Base-by-base conservation (phyloP, 1,140 invertebrate species). In the Orchesella cincta region DNA sequence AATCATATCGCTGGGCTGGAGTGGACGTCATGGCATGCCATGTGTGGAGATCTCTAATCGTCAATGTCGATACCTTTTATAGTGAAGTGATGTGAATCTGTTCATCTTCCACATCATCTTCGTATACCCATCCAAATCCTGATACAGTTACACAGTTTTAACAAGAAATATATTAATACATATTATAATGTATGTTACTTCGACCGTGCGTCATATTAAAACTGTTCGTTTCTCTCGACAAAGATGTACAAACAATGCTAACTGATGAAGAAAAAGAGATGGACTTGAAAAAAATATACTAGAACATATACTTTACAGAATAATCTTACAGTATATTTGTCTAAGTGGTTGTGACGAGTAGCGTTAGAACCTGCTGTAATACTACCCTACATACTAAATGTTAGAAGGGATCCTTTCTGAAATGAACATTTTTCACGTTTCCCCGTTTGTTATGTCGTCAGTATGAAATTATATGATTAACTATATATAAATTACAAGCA, bases 341-440 rank as follows among this genome's bases (percentile, higher is more conserved):
- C 8, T 46, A 46, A 57, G 52, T 57, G 52, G 52, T 57, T 57
- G 52, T 57, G 52, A 57, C 52, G 52, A n/a, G 3, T 57, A 57
- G 52, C 52, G 52, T 57, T 57, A 18, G 52, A 57, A 57, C 52
- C 52, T 3, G 52, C 52, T 26, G 23, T 57, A n/a, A 57, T 3
- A n/a, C 52, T 12, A 46, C 23, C 52, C 52, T 57, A 57, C 23
- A 57, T 57, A 57, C 8, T 57, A 57, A 57, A 14, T 5, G 5
- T 46, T 5, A 8, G 18, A 8, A 46, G 18, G 39, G 5, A 46
- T 46, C 5, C 18, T 8, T 46, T 46, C 5, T 46, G 18, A 5
- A 46, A 46, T 5, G 3, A 57, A 57, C 12, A 18, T 57, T 57
- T 46, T 46, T 20, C 39, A 46, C 39, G 20, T 46, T 8, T 46